A percentile compares a stretch with the other conserved stretches of the same genome.
Evolutionary conservation across 1,140 invertebrate genomes (phyloP).

Genomic region (Luehdorfia chinensis): DNA sequence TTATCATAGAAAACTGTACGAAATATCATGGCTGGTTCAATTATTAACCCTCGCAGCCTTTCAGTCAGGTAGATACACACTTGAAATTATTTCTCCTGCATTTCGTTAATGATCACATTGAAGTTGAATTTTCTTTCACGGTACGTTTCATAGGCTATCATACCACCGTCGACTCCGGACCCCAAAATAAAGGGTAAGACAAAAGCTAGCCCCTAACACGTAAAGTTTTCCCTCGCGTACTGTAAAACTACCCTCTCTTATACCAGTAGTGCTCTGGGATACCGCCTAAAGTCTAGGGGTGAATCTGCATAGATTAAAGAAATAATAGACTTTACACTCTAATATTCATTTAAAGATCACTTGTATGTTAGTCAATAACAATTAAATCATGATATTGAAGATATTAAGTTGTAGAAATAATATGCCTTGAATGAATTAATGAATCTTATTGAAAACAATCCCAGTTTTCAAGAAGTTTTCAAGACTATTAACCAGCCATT

Average conservation of each 20-base stretch:
- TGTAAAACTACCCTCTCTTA: slow-evolving; percentile 67
- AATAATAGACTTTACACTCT: too few species aligned
- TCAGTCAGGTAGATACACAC: slow-evolving; percentile 1
- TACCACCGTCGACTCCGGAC: slow-evolving; percentile 22
- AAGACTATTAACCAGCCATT: too few species aligned
- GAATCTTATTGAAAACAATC: too few species aligned
- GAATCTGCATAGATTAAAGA: slow-evolving; percentile 35
- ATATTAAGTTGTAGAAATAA: too few species aligned
- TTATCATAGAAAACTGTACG: background rate
- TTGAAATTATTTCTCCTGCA: slow-evolving; percentile 5
- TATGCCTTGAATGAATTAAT: too few species aligned
- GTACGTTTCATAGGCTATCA: slow-evolving; percentile 34
- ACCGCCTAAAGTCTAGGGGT: slow-evolving; percentile 40
- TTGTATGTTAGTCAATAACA: too few species aligned
- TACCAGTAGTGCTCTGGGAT: slow-evolving; percentile 40
- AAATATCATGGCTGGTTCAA: background rate
- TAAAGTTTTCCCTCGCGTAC: slow-evolving; percentile 58
- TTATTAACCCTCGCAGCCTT: background rate
- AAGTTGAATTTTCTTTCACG: slow-evolving; percentile 30
- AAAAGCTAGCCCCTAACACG: slow-evolving; percentile 39
- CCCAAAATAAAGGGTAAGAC: slow-evolving; percentile 45
- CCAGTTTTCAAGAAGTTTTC: too few species aligned
- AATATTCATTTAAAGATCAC: too few species aligned
- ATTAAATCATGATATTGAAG: too few species aligned
- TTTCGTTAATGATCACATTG: slow-evolving; percentile 17